These are phyloP conservation scores for Calameuta idolon DNA, from an alignment of 2,888 invertebrate species.

Conservation along the genomic window DNA sequence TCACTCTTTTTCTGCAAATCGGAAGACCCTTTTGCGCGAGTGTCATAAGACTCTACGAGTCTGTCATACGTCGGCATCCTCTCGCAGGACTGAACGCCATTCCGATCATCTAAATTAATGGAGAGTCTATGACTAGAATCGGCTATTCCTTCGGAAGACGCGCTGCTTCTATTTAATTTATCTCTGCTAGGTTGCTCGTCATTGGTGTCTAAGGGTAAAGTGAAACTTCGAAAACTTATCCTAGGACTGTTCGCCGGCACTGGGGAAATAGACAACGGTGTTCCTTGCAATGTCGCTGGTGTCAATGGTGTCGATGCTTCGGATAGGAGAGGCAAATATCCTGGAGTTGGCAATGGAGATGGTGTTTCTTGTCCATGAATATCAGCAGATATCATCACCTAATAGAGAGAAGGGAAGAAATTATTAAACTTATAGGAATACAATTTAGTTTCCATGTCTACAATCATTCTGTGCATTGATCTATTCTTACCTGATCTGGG, in stretches of 20 bases:
- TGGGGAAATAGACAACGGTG: slow-evolving; percentile 56
- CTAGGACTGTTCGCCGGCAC: slow-evolving; percentile 59
- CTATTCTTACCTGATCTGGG: slow-evolving; percentile 71
- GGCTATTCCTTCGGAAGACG: slow-evolving; percentile 52
- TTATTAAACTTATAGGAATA: background rate
- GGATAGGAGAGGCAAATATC: slow-evolving; percentile 60
- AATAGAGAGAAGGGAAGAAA: background rate
- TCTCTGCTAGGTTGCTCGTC: slow-evolving; percentile 45
- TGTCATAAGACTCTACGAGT: slow-evolving; percentile 33
- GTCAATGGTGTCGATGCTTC: slow-evolving; percentile 63
- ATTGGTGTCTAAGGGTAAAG: slow-evolving; percentile 58
- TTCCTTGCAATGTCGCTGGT: slow-evolving; percentile 57
- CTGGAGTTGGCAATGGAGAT: slow-evolving; percentile 62
- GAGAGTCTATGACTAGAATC: slow-evolving; percentile 60
- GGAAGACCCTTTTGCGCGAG: slow-evolving; percentile 33
- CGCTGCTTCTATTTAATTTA: slow-evolving; percentile 43
- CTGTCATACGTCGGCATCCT: slow-evolving; percentile 48
- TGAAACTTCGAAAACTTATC: slow-evolving; percentile 64
- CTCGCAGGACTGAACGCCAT: slow-evolving; percentile 47
- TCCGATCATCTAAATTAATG: slow-evolving; percentile 45
- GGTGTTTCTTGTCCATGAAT: slow-evolving; percentile 65
- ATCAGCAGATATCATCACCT: slow-evolving; percentile 67
- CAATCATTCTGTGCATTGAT: background rate
- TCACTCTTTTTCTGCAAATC: slow-evolving; percentile 27
- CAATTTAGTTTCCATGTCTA: background rate